These are phyloP conservation scores for Meta bourneti DNA, from an alignment of 2,888 invertebrate genomes.

Conservation along the genomic window DNA sequence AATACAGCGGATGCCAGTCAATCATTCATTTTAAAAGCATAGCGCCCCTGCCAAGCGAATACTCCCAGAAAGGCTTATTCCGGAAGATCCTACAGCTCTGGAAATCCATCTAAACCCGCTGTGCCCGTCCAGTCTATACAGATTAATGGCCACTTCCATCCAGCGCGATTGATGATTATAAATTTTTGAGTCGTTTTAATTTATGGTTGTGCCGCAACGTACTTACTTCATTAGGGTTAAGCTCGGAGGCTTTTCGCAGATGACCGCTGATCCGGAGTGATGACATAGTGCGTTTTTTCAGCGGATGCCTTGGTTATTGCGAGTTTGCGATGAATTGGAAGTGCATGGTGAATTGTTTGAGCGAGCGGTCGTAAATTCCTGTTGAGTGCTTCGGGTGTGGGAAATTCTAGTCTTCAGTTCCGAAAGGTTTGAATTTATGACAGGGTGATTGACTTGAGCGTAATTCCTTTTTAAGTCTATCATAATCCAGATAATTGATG, in stretches of 20 bases:
- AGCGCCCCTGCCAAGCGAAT: slow-evolving; percentile 33
- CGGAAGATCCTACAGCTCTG: slow-evolving; percentile 27
- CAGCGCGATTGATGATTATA: slow-evolving; percentile 44
- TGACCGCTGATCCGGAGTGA: slow-evolving; percentile 10
- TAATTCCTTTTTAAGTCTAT: neutral
- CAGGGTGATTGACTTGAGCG: neutral
- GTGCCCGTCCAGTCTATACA: slow-evolving; percentile 1
- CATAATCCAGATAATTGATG: neutral
- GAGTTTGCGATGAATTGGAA: too few relatives aligned
- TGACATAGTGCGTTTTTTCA: neutral
- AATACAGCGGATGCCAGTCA: slow-evolving; percentile 33
- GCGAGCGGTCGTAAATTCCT: neutral
- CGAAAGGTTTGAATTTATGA: neutral
- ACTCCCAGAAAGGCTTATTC: slow-evolving; percentile 25
- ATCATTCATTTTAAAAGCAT: slow-evolving; percentile 40
- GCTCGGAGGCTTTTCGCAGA: neutral
- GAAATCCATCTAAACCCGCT: slow-evolving; percentile 17
- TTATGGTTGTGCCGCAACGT: slow-evolving; percentile 18
- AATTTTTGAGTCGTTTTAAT: slow-evolving; percentile 58
- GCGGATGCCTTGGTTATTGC: neutral
- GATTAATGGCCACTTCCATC: slow-evolving; percentile 36
- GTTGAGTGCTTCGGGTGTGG: too few relatives aligned
- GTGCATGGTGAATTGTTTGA: neutral
- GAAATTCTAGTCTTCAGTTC: too few relatives aligned
- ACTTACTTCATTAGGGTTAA: slow-evolving; percentile 52